These are phyloP conservation scores for Andrena camellia DNA, from an alignment of 2,888 invertebrate genomes.

Conservation along the genomic window DNA sequence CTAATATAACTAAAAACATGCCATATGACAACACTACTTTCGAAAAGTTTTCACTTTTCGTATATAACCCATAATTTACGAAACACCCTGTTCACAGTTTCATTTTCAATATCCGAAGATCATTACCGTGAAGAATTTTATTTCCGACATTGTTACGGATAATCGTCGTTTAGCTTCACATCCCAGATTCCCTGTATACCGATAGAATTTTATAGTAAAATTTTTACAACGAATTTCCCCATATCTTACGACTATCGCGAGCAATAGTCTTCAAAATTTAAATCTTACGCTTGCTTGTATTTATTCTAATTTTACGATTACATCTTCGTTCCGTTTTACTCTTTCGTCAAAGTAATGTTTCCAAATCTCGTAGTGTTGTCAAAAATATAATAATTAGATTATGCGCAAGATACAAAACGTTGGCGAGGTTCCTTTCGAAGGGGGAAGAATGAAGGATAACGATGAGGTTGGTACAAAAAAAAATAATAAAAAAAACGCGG, in stretches of 20 bases:
- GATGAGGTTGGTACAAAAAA: constrained; percentile 6
- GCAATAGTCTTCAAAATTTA: constrained; percentile 24
- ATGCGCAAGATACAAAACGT: neutral
- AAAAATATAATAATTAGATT: neutral
- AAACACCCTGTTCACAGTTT: constrained; percentile 9
- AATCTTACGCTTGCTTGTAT: constrained; percentile 24
- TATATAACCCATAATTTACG: neutral
- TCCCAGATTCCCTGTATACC: constrained; percentile 40
- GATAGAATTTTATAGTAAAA: constrained; percentile 23
- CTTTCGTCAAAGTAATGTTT: constrained; percentile 17
- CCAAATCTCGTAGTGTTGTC: neutral
- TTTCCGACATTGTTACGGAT: constrained; percentile 40
- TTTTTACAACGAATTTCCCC: constrained; percentile 30
- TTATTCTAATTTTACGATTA: constrained; percentile 25
- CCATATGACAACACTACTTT: constrained; percentile 20
- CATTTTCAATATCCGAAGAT: no score
- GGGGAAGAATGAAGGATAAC: constrained; percentile 30
- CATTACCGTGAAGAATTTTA: constrained; percentile 2
- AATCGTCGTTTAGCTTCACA: constrained; percentile 48
- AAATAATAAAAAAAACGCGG: neutral
- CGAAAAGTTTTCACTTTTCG: neutral
- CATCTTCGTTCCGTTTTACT: constrained; percentile 1
- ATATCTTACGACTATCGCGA: constrained; percentile 27
- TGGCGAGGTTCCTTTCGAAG: neutral
- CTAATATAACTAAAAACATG: constrained; percentile 12